phyloP scores from a whole-genome alignment of 2,797 vertebrate species.

The Phalanger gymnotis region DNA sequence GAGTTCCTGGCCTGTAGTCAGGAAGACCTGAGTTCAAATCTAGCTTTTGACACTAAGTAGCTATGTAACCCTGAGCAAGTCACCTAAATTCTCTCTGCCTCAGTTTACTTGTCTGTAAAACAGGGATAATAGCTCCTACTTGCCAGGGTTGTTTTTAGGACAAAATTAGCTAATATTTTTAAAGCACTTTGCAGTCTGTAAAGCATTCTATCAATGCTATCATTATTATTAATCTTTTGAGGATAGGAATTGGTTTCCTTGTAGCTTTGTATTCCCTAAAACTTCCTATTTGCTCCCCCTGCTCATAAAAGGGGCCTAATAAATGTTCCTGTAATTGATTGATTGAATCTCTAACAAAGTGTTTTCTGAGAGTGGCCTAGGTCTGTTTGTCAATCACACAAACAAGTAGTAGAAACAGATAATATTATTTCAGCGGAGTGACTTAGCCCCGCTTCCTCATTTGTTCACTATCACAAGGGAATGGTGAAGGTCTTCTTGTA shows the following conservation, averaged over 20 bases:
- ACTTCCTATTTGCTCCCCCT: neutral
- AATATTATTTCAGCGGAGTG: neutral
- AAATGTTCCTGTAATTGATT: neutral
- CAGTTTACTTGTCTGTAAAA: neutral
- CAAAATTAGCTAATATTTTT: neutral
- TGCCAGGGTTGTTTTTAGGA: too few species aligned
- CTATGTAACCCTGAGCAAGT: neutral
- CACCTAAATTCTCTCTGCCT: neutral
- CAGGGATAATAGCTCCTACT: neutral
- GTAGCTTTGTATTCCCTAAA: neutral
- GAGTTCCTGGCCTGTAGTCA: neutral
- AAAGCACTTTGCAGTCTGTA: neutral
- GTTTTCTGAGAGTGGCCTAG: neutral
- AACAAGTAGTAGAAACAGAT: neutral
- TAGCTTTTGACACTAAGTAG: neutral
- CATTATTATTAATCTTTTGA: neutral
- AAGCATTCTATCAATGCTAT: neutral
- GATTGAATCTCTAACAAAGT: neutral
- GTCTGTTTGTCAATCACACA: neutral
- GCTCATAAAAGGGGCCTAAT: neutral
- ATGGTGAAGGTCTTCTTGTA: too few species aligned
- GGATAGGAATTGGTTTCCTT: neutral
- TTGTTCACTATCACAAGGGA: too few species aligned
- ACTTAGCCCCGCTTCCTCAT: too few species aligned
- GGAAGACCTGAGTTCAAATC: neutral